Percentiles rank a stretch among this genome's conserved stretches.
phyloP scores from a whole-genome alignment of 1,140 invertebrate species.

The Lanistes nyassanus region DNA sequence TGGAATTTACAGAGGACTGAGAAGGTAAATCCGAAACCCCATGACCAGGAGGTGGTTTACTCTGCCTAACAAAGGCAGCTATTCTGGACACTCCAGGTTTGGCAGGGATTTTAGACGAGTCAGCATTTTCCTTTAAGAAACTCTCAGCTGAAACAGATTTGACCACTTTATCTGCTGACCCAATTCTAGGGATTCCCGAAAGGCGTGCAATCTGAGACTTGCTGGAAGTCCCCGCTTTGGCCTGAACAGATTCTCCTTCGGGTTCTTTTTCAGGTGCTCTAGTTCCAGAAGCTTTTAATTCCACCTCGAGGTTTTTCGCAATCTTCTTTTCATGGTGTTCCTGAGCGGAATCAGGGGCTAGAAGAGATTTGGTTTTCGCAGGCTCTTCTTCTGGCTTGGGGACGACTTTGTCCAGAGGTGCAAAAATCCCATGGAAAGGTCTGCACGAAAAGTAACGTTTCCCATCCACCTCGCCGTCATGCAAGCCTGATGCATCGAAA shows the following conservation, averaged over 20 bases:
- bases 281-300: neutral
- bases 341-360: neutral
- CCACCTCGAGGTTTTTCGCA: neutral
- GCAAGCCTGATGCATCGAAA: constrained; percentile 60
- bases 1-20: constrained; percentile 8
- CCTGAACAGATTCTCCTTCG: neutral
- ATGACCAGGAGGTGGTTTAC: neutral
- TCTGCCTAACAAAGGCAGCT: neutral
- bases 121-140: neutral
- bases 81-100: neutral
- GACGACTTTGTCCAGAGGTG: constrained; percentile 59
- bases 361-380: neutral
- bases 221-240: neutral
- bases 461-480: constrained; percentile 64
- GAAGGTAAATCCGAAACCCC: constrained; percentile 6
- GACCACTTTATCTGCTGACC: constrained; percentile 1
- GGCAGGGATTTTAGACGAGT: no score
- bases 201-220: constrained; percentile 20
- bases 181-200: constrained; percentile 14
- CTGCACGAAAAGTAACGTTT: constrained; percentile 63
- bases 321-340: neutral
- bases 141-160: constrained; percentile 12
- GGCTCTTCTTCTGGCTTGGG: constrained; percentile 13
- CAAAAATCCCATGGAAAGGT: constrained; percentile 63
- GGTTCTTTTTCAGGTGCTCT: neutral